phyloP scores from a whole-genome alignment of 2,113 vertebrate genomes.

The Scophthalmus maximus region DNA sequence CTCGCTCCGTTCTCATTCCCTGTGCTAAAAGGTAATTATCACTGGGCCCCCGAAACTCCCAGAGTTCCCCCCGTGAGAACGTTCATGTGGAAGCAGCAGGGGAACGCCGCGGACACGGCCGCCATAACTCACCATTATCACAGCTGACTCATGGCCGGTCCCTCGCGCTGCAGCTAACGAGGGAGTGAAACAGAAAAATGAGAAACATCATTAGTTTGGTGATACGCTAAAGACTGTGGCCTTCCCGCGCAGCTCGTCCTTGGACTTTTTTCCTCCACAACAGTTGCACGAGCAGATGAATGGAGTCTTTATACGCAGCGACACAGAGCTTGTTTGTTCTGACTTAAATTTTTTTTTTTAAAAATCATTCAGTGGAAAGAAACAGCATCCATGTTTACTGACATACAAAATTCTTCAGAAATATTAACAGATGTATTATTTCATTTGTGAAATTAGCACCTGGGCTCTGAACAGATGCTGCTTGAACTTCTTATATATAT shows the following conservation, averaged over 20 bases:
- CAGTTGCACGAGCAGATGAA: conserved; percentile 26
- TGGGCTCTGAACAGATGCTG: background rate
- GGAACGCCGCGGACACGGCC: conserved; percentile 24
- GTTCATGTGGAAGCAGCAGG: conserved; percentile 63
- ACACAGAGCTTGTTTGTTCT: conserved; percentile 5
- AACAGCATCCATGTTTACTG: no score
- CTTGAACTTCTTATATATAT: background rate
- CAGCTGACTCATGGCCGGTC: conserved; percentile 66
- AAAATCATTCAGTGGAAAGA: background rate
- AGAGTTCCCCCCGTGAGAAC: conserved; percentile 41
- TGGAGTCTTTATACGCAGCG: background rate
- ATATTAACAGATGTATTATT: background rate
- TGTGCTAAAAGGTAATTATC: conserved; percentile 65
- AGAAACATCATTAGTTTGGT: conserved; percentile 68
- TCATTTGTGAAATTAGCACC: background rate
- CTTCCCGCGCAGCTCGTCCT: conserved; percentile 38
- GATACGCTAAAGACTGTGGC: conserved; percentile 43
- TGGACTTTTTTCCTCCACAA: conserved; percentile 29
- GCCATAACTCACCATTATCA: conserved; percentile 83
- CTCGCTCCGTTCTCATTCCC: conserved; percentile 31
- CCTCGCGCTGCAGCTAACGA: conserved; percentile 55
- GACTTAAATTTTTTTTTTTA: no score
- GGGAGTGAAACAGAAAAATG: conserved; percentile 56
- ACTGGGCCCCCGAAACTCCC: conserved; percentile 37
- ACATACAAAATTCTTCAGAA: no score